Percentiles rank a stretch among this genome's conserved stretches.
Evolutionary conservation across 2,888 invertebrate species (phyloP).

Genomic region (Drosophila stalkeri): DNA sequence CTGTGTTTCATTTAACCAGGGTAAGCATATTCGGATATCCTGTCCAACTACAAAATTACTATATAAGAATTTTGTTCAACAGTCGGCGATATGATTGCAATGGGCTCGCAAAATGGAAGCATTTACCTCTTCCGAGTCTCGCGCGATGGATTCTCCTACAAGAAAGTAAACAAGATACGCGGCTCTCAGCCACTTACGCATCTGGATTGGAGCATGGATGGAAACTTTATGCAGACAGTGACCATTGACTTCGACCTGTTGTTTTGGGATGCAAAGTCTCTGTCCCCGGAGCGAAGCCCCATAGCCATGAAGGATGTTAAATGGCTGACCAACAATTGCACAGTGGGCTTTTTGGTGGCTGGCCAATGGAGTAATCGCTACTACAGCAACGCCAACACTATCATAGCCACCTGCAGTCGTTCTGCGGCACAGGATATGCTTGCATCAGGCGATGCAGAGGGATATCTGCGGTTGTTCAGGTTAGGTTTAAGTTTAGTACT

Average conservation of each 20-base stretch:
- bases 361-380: slow-evolving; percentile 96
- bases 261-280: slow-evolving; percentile 96
- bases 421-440: slow-evolving; percentile 93
- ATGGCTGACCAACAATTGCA: slow-evolving; percentile 95
- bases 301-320: slow-evolving; percentile 96
- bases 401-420: slow-evolving; percentile 92
- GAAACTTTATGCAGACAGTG: slow-evolving; percentile 94
- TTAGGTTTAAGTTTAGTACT: slow-evolving; percentile 74
- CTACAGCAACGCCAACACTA: slow-evolving; percentile 93
- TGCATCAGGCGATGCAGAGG: slow-evolving; percentile 95
- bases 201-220: slow-evolving; percentile 96
- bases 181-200: slow-evolving; percentile 94
- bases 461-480: slow-evolving; percentile 93
- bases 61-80: background rate
- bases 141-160: slow-evolving; percentile 95
- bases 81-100: slow-evolving; percentile 95
- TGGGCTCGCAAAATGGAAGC: slow-evolving; percentile 94
- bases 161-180: slow-evolving; percentile 94
- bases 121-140: slow-evolving; percentile 93
- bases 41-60: background rate
- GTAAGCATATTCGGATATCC: slow-evolving; percentile 85
- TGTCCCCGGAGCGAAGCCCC: slow-evolving; percentile 94
- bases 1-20: slow-evolving; percentile 94
- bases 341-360: slow-evolving; percentile 94
- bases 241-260: slow-evolving; percentile 95